Percentiles rank a stretch among this genome's conserved stretches.
phyloP scores from a whole-genome alignment of 2,888 invertebrate genomes.

The Drosophila longiperda region DNA sequence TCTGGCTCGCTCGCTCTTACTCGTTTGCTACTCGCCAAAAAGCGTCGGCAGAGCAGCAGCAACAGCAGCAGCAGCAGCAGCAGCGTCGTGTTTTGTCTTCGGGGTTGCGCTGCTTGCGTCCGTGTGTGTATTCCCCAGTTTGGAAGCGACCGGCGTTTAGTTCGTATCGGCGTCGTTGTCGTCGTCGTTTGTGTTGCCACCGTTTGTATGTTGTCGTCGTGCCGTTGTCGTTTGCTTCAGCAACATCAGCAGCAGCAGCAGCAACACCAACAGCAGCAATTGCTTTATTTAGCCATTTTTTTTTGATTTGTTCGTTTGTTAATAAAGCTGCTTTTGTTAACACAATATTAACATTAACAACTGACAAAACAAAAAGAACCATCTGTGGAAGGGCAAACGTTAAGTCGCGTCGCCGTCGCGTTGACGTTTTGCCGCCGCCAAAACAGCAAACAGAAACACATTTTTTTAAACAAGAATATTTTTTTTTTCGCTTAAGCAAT shows the following conservation, averaged over 20 bases:
- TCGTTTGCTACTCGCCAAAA: slow-evolving; percentile 35
- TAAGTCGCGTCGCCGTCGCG: slow-evolving; percentile 48
- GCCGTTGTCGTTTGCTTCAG: slow-evolving; percentile 24
- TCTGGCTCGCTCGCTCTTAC: slow-evolving; percentile 39
- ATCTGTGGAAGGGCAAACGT: slow-evolving; percentile 16
- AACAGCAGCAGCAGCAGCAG: slow-evolving; percentile 10
- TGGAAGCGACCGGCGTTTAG: slow-evolving; percentile 85
- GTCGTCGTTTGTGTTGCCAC: slow-evolving; percentile 49
- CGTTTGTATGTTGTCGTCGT: slow-evolving; percentile 52
- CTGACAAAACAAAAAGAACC: slow-evolving; percentile 10
- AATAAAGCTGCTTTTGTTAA: slow-evolving; percentile 7
- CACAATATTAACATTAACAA: slow-evolving; percentile 14
- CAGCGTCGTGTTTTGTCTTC: slow-evolving; percentile 43
- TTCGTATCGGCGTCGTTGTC: slow-evolving; percentile 83
- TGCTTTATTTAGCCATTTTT: not conserved
- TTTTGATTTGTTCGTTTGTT: not conserved
- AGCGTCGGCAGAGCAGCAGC: slow-evolving; percentile 29
- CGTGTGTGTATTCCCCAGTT: slow-evolving; percentile 85
- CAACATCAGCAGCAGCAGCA: slow-evolving; percentile 21
- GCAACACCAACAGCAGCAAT: slow-evolving; percentile 16
- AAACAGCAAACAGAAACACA: slow-evolving; percentile 52
- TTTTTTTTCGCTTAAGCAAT: slow-evolving; percentile 15
- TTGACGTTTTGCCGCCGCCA: slow-evolving; percentile 74
- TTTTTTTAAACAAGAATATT: slow-evolving; percentile 24
- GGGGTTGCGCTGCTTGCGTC: slow-evolving; percentile 69